Percentiles rank a stretch among this genome's conserved stretches.
Conservation (phyloP, 53 echinoderm and acorn worm species). For the Henricia sp. region DNA sequence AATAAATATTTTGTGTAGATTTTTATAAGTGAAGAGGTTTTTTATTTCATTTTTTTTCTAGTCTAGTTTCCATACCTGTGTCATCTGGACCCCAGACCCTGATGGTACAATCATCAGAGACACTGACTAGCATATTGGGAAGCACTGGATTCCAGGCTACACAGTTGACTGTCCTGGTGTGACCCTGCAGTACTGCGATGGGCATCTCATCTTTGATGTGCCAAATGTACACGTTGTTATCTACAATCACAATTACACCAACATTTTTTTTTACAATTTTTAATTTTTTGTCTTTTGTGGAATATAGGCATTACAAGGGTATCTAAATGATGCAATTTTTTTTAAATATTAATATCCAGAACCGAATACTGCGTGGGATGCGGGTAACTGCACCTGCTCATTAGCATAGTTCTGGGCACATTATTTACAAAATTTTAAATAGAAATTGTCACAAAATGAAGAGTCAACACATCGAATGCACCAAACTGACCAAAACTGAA, state of each 20-base stretch:
- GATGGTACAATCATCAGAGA: constrained; percentile 96
- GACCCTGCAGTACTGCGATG: constrained; percentile 93
- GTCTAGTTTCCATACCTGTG: constrained; percentile 51
- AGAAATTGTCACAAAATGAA: too few species aligned
- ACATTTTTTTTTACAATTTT: background rate
- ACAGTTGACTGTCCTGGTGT: constrained; percentile 98
- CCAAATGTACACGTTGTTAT: constrained; percentile 99
- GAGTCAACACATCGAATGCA: too few species aligned
- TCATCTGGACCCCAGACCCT: constrained; percentile 94
- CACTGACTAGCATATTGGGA: constrained; percentile 97
- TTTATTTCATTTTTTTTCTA: background rate
- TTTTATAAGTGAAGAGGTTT: too few species aligned
- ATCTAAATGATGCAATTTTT: background rate
- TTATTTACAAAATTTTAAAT: too few species aligned
- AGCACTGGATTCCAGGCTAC: constrained; percentile 98
- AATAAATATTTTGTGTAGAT: too few species aligned
- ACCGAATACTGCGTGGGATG: too few species aligned
- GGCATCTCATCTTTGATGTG: constrained; percentile 98
- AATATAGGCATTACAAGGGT: background rate
- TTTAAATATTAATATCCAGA: too few species aligned
- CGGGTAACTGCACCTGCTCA: too few species aligned
- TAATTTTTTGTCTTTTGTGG: background rate
- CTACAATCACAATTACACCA: constrained; percentile 48
- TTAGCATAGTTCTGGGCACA: too few species aligned
- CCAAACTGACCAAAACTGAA: too few species aligned